Base-by-base conservation (phyloP, 2,113 vertebrate genomes). In the Nannospalax galili region DNA sequence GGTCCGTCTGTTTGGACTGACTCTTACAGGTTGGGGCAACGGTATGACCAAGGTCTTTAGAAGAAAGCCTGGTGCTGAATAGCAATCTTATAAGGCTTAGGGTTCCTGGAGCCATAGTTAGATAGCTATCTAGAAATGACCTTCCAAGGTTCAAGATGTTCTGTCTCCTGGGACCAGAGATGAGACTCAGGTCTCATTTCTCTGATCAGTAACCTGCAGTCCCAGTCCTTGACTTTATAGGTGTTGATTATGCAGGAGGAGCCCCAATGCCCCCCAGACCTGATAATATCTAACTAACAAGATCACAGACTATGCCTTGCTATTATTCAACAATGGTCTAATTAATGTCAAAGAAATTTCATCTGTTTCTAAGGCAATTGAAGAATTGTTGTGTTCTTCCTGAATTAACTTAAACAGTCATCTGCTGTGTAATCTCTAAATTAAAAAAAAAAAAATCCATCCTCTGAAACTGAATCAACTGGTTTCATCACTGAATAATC, bases 311-410 rank as follows among this genome's bases (percentile, higher is more conserved):
- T 79, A 17, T 65, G 60, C 37, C 58, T 35, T 86, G 56, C 37
- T 91, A 60, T 56, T 93, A 78, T 88, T 64, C 84, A 84, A 85
- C 42, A 80, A 64, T 75, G 74, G 60, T 35, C 91, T 89, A 84
- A 80, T 84, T 30, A n/a, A n/a, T n/a, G n/a, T 42, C n/a, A 89
- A 56, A 95, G 28, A 56, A 89, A 80, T 74, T 77, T 82, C 82
- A 70, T 84, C 52, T 95, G 45, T 79, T 92, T 73, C 60, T 80
- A 45, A 91, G 78, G n/a, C 64, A 45, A 95, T 7, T 69, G 78
- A 88, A 58, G 62, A 35, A 56, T 48, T 20, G 14, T 35, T 87
- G 42, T 56, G 77, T 78, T 79, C 73, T 37, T 32, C 35, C 52
- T 42, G 32, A 77, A 85, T 85, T 85, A 69, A 84, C 10, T 40